Evolutionary conservation across 1,140 invertebrate species (phyloP).

Genomic region (Drosophila pseudoobscura): DNA sequence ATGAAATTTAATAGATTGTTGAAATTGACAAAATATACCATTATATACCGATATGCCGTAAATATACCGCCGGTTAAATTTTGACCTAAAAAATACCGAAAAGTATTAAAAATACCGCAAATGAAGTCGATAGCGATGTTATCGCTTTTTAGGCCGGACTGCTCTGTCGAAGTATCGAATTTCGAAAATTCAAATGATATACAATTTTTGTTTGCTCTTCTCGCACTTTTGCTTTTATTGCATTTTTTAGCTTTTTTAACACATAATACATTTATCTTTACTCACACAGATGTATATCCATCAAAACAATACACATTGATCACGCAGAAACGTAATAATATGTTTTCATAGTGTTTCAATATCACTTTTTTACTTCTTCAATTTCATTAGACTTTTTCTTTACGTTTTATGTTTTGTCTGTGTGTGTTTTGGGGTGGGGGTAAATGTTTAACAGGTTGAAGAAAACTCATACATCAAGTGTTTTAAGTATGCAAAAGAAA

Average conservation of each 20-base stretch:
- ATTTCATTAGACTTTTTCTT: constrained; percentile 40
- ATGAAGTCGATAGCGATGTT: constrained; percentile 52
- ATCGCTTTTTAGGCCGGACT: constrained; percentile 34
- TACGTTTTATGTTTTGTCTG: constrained; percentile 14
- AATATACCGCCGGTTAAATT: too few species aligned
- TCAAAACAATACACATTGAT: constrained; percentile 75
- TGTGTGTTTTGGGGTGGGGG: constrained; percentile 41
- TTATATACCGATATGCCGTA: too few species aligned
- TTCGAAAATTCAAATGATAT: constrained; percentile 10
- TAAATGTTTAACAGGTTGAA: constrained; percentile 64
- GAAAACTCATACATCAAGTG: constrained; percentile 43
- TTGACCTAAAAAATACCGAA: constrained; percentile 30
- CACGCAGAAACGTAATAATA: constrained; percentile 70
- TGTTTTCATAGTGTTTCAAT: constrained; percentile 76
- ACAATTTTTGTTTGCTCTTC: constrained; percentile 3
- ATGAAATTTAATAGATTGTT: too few species aligned
- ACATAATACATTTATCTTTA: constrained; percentile 75
- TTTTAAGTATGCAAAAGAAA: constrained; percentile 68
- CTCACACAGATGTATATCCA: constrained; percentile 71
- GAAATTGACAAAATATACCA: too few species aligned
- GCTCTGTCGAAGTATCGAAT: too few species aligned
- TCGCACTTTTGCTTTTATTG: constrained; percentile 51
- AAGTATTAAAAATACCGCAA: constrained; percentile 55
- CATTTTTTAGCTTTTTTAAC: constrained; percentile 66
- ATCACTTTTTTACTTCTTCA: constrained; percentile 68